phyloP scores from a whole-genome alignment of 2,797 vertebrate species.

The Tinamus major region DNA sequence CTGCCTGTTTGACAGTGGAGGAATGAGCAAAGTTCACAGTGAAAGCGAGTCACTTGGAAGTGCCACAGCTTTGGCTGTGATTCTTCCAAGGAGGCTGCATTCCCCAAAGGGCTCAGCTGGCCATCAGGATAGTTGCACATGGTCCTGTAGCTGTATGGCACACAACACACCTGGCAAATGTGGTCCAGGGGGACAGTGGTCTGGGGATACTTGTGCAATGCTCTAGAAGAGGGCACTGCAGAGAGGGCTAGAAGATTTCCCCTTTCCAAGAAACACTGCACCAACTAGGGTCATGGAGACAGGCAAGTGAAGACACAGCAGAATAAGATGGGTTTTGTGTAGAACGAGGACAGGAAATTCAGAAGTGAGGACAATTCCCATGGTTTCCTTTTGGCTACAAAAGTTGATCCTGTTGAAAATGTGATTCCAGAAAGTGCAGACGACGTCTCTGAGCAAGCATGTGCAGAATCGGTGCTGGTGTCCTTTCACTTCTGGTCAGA shows the following conservation, averaged over 20 bases:
- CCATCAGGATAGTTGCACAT: background rate
- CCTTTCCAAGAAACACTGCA: background rate
- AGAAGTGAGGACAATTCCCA: background rate
- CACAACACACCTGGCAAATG: background rate
- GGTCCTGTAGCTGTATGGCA: background rate
- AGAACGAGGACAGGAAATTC: background rate
- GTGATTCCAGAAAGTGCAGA: background rate
- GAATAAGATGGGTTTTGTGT: fast-evolving
- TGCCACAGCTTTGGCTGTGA: background rate
- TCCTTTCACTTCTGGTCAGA: background rate
- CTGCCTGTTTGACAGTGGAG: background rate
- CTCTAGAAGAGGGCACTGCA: background rate
- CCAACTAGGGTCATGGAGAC: background rate
- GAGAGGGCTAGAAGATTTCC: background rate
- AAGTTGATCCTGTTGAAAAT: background rate
- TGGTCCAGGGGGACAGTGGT: background rate
- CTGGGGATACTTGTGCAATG: background rate
- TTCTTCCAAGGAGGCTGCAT: background rate
- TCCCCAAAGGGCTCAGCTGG: background rate
- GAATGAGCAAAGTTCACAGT: background rate
- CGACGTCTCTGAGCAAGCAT: background rate
- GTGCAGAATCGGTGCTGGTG: background rate
- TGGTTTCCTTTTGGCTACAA: background rate
- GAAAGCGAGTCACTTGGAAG: background rate
- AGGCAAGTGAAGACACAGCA: background rate